Evolutionary conservation across 2,113 vertebrate genomes (phyloP).

Genomic region (Pteruthius melanotis): DNA sequence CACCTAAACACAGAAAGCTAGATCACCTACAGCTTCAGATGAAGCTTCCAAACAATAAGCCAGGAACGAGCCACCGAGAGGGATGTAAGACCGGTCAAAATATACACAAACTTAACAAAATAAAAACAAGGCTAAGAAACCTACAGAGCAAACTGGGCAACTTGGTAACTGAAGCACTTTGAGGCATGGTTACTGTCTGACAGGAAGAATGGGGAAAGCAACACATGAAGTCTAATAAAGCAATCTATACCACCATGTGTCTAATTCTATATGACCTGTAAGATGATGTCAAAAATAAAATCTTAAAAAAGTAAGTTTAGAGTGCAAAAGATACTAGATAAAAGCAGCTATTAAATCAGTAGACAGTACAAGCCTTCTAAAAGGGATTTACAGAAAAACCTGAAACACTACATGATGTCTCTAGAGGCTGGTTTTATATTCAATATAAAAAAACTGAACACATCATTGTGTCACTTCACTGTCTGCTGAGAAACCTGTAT

Average conservation of each 20-base stretch:
- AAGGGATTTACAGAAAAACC: neutral
- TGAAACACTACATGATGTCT: neutral
- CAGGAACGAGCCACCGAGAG: neutral
- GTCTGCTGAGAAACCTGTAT: neutral
- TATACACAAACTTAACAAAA: neutral
- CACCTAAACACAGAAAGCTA: neutral
- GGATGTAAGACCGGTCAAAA: neutral
- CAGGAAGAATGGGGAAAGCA: neutral
- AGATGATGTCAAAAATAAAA: neutral
- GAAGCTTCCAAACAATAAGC: neutral
- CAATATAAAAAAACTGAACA: neutral
- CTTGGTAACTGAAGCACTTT: neutral
- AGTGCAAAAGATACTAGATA: neutral
- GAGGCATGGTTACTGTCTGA: neutral
- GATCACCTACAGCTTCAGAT: neutral
- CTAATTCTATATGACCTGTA: neutral
- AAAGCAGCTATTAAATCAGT: neutral
- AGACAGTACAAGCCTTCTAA: neutral
- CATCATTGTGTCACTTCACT: neutral
- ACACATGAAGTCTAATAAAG: neutral
- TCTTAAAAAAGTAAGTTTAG: neutral
- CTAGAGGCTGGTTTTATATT: neutral
- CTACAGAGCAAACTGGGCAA: neutral
- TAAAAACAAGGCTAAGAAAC: neutral
- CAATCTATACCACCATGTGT: neutral